Evolutionary conservation across 2,888 invertebrate genomes (phyloP).

Genomic region (Trachelus troglodyta): DNA sequence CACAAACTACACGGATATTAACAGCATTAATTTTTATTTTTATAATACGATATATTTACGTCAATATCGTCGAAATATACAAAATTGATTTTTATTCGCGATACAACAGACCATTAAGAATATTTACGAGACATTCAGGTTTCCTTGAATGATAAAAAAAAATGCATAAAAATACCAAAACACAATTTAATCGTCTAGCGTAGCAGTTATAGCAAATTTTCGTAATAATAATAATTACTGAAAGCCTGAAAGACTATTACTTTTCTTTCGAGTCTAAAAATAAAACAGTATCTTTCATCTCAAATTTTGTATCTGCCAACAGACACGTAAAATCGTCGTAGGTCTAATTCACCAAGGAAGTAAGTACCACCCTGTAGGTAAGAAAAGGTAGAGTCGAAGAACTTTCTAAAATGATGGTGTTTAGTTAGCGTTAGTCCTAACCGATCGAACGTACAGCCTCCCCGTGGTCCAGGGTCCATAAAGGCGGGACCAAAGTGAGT

Average conservation of each 20-base stretch:
- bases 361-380: neutral
- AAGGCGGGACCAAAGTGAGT: slow-evolving; percentile 8
- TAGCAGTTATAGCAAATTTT: too few relatives aligned
- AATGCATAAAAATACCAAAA: too few relatives aligned
- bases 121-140: neutral
- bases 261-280: neutral
- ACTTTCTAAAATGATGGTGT: slow-evolving; percentile 25
- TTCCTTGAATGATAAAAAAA: too few relatives aligned
- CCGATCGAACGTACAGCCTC: slow-evolving; percentile 1
- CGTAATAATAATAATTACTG: neutral
- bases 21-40: neutral
- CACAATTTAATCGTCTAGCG: too few relatives aligned
- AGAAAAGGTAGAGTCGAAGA: neutral
- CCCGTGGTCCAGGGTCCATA: neutral
- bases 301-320: neutral
- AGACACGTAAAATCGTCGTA: neutral
- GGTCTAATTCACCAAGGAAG: neutral
- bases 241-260: neutral
- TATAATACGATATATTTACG: neutral
- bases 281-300: neutral
- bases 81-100: neutral
- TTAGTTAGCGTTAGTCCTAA: slow-evolving; percentile 31
- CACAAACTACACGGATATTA: neutral
- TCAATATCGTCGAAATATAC: neutral
- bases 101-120: neutral